A percentile compares a stretch with the other conserved stretches of the same genome.
These are phyloP conservation scores for Astur gentilis DNA, from an alignment of 2,113 vertebrate genomes.

Conservation along the genomic window DNA sequence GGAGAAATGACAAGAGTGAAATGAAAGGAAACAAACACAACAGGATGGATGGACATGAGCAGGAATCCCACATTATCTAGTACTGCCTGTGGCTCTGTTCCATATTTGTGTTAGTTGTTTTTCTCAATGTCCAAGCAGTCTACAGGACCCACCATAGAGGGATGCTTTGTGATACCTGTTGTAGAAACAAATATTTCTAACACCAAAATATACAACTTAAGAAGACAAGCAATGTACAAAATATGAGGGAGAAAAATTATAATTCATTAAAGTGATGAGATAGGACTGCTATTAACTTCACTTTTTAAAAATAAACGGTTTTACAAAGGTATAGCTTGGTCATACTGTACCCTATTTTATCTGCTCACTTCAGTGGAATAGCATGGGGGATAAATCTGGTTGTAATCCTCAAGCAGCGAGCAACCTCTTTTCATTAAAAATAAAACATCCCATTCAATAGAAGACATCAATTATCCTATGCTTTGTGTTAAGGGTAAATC, in stretches of 20 bases:
- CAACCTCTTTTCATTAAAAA: conserved; percentile 11
- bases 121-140: not conserved
- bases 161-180: not conserved
- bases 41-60: not conserved
- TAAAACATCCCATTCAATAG: not conserved
- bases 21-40: not conserved
- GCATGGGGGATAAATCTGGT: not conserved
- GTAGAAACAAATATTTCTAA: not conserved
- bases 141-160: not conserved
- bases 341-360: not conserved
- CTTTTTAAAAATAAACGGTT: not conserved
- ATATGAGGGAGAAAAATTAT: not conserved
- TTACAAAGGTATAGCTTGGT: not conserved
- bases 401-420: not conserved
- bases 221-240: not conserved
- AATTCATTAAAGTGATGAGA: not conserved
- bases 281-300: not conserved
- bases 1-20: not conserved
- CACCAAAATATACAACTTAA: not conserved
- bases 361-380: not conserved
- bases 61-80: not conserved
- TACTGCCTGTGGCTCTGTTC: not conserved
- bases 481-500: not conserved
- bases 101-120: not conserved
- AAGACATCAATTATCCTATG: not conserved